These are phyloP conservation scores for Ectobius pallidus DNA, from an alignment of 2,888 invertebrate genomes.

Conservation along the genomic window DNA sequence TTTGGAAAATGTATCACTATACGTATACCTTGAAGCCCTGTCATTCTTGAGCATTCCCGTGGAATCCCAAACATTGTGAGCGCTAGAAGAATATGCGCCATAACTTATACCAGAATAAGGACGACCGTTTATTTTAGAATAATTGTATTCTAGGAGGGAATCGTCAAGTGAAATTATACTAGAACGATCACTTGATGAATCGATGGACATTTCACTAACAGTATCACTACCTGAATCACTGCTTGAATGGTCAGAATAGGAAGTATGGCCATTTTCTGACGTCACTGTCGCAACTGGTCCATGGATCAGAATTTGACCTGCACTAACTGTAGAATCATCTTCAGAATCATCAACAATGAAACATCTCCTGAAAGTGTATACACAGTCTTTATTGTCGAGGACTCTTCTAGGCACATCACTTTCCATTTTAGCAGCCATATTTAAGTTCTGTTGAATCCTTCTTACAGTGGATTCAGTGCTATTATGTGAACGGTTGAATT, in stretches of 20 bases:
- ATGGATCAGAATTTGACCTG: background rate
- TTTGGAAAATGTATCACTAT: slow-evolving; percentile 24
- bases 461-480: background rate
- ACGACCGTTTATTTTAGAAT: slow-evolving; percentile 23
- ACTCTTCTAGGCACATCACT: slow-evolving; percentile 15
- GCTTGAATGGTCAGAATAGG: slow-evolving; percentile 41
- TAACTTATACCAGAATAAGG: slow-evolving; percentile 12
- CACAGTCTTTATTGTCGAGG: slow-evolving; percentile 33
- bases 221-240: slow-evolving; percentile 57
- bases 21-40: slow-evolving; percentile 5
- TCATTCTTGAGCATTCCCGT: slow-evolving; percentile 1
- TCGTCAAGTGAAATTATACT: slow-evolving; percentile 59
- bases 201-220: slow-evolving; percentile 59
- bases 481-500: background rate
- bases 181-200: slow-evolving; percentile 59
- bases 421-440: background rate
- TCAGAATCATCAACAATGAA: slow-evolving; percentile 41
- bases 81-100: slow-evolving; percentile 1
- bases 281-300: slow-evolving; percentile 16
- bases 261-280: slow-evolving; percentile 35
- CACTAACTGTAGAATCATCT: slow-evolving; percentile 28
- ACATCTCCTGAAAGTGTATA: slow-evolving; percentile 42
- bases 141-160: slow-evolving; percentile 54
- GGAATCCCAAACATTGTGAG: slow-evolving; percentile 35
- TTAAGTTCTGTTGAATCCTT: slow-evolving; percentile 6